phyloP scores from a whole-genome alignment of 1,140 invertebrate genomes.

The Drosophila cardini region DNA sequence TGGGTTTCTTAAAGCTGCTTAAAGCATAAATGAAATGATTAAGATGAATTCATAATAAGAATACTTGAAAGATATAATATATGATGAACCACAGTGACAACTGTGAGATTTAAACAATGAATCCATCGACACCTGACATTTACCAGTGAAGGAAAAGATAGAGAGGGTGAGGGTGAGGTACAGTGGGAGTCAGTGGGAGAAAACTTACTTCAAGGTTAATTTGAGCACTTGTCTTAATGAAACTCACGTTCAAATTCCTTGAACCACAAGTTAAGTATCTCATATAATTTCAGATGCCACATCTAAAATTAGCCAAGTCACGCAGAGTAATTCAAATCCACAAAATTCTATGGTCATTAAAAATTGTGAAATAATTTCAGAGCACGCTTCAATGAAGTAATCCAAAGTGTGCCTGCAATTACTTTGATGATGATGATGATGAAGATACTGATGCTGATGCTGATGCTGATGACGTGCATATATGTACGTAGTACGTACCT shows the following conservation, averaged over 20 bases:
- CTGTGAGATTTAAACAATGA: not conserved
- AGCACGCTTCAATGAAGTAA: constrained; percentile 61
- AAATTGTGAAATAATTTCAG: constrained; percentile 52
- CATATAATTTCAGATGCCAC: constrained; percentile 16
- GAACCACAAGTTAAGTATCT: constrained; percentile 24
- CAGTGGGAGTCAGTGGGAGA: too few species aligned
- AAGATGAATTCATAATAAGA: not conserved
- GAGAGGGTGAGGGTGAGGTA: too few species aligned
- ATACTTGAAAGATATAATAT: not conserved
- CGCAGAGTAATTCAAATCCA: constrained; percentile 1
- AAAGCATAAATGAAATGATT: constrained; percentile 23
- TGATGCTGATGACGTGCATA: constrained; percentile 27
- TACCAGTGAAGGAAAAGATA: not conserved
- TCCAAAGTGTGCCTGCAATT: constrained; percentile 69
- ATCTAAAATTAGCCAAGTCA: constrained; percentile 62
- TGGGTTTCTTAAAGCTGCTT: constrained; percentile 26
- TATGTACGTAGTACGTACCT: not conserved
- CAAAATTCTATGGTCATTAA: constrained; percentile 47
- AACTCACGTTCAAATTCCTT: not conserved
- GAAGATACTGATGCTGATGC: constrained; percentile 27
- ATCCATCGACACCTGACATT: not conserved
- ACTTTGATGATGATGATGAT: constrained; percentile 65
- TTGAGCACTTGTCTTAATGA: constrained; percentile 7
- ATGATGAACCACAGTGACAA: not conserved
- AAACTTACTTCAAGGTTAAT: constrained; percentile 8